Evolutionary conservation across 92 coral and sea anemone genomes (phyloP).

Genomic region (Blastomussa wellsi): DNA sequence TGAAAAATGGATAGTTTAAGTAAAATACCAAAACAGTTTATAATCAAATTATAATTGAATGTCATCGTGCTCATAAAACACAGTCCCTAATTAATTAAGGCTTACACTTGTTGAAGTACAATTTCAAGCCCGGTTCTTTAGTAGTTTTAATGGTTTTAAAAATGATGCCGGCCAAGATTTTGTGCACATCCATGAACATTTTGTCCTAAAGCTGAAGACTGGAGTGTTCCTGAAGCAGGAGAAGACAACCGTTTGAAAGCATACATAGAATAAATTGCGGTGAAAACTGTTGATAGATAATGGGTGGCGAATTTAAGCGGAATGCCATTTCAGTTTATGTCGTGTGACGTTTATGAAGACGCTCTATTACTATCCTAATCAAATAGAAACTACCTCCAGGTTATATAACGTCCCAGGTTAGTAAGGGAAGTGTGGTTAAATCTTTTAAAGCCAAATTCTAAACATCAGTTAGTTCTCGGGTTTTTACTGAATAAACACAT

Average conservation of each 20-base stretch:
- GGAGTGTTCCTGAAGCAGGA: not conserved
- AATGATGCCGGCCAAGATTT: not conserved
- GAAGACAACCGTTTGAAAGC: not conserved
- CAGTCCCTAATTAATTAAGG: constrained; percentile 14
- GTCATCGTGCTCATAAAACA: constrained; percentile 13
- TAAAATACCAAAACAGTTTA: not conserved
- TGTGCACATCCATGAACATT: not conserved
- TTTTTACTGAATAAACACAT: no score
- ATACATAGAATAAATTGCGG: not conserved
- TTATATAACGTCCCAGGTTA: not conserved
- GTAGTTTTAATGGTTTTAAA: not conserved
- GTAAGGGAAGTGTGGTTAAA: not conserved
- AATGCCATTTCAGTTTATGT: not conserved
- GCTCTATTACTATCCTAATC: not conserved
- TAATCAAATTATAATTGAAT: constrained; percentile 5
- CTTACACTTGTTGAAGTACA: not conserved
- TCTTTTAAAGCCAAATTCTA: not conserved
- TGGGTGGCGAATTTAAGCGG: not conserved
- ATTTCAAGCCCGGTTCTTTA: not conserved
- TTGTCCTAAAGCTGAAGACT: not conserved
- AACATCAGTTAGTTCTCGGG: not conserved
- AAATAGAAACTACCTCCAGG: not conserved
- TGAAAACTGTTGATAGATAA: not conserved
- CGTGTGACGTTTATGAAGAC: not conserved
- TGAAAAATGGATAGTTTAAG: not conserved